Base-by-base conservation (phyloP, 2,888 invertebrate species). In the Drosophila greeni region DNA sequence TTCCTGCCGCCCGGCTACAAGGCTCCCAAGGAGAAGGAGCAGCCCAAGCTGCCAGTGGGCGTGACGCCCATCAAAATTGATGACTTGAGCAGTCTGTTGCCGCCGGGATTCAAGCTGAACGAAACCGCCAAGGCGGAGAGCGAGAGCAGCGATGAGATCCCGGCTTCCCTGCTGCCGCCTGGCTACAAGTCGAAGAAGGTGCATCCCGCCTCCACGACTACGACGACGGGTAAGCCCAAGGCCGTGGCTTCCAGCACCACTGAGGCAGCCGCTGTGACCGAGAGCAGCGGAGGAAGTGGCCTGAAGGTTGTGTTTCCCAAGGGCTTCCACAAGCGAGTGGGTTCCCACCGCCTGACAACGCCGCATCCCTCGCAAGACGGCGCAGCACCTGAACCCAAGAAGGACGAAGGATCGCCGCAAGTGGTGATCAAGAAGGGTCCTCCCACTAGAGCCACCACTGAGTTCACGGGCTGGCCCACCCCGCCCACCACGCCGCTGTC, bases 381-480 rank as follows among this genome's bases (percentile, higher is more conserved):
- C 5, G 86, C 75, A 18, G 88, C 89, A 16, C 91, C 90, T 8
- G 64, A 53, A 29, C 91, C 91, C 5, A 58, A 70, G 0, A 66
- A 66, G 45, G 45, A 47, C 9, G 45, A 12, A 6, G 31, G 56
- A 3, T 87, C 90, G 1, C 90, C 91, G 1, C 86, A 89, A 1
- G 94, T 94, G 7, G 91, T 92, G 53, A 95, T 96, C 76, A 93
- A 94, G 70, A 95, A 94, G 87, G 96, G 95, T 74, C 95, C 95
- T 92, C 96, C 96, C 1, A 92, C 91, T 23, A 93, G 96, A 92
- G 94, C 93, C 23, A 95, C 95, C 9, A 96, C 96, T 18, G 95
- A 95, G 87, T 96, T 96, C 81, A 96, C 95, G 14, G 96, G 96
- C 16, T 96, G 96, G 96, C 95, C 96, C 12, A 94, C 95, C 1